These are phyloP conservation scores for Arctia plantaginis DNA, from an alignment of 2,888 invertebrate species.

Conservation along the genomic window DNA sequence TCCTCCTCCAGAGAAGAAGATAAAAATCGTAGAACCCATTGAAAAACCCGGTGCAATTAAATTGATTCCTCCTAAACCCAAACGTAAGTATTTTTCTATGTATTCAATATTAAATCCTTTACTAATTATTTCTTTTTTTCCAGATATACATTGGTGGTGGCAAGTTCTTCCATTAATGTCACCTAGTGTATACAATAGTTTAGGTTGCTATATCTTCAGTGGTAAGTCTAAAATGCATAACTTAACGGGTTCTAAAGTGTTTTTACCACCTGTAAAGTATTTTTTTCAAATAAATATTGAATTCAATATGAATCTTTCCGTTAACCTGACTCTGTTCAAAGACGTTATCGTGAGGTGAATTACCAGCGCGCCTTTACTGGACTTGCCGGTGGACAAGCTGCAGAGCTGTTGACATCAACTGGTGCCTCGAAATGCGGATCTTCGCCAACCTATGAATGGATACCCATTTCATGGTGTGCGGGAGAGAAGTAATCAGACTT, in stretches of 20 bases:
- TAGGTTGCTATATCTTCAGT: slow-evolving; percentile 69
- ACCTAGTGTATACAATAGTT: slow-evolving; percentile 64
- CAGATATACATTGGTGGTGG: slow-evolving; percentile 69
- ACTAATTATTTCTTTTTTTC: slow-evolving; percentile 78
- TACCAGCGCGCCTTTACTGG: slow-evolving; percentile 64
- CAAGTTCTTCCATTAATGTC: slow-evolving; percentile 50
- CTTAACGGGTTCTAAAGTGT: slow-evolving; percentile 75
- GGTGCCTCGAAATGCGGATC: slow-evolving; percentile 64
- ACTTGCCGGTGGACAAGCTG: slow-evolving; percentile 68
- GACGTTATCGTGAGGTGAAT: slow-evolving; percentile 65
- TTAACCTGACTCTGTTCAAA: slow-evolving; percentile 77
- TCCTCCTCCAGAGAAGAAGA: slow-evolving; percentile 91
- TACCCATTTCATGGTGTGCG: slow-evolving; percentile 24
- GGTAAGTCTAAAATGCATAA: slow-evolving; percentile 86
- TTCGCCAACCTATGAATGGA: slow-evolving; percentile 54
- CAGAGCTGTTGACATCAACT: slow-evolving; percentile 63
- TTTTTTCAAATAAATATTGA: slow-evolving; percentile 82
- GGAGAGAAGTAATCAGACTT: slow-evolving; percentile 55
- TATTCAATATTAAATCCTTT: slow-evolving; percentile 46
- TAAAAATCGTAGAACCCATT: slow-evolving; percentile 87
- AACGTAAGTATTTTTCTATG: slow-evolving; percentile 91
- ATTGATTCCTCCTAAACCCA: slow-evolving; percentile 94
- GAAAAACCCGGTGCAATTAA: slow-evolving; percentile 94
- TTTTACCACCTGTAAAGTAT: slow-evolving; percentile 75
- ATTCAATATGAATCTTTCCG: slow-evolving; percentile 75